phyloP scores from a whole-genome alignment of 1,140 invertebrate species.

The Sinonovacula constricta region DNA sequence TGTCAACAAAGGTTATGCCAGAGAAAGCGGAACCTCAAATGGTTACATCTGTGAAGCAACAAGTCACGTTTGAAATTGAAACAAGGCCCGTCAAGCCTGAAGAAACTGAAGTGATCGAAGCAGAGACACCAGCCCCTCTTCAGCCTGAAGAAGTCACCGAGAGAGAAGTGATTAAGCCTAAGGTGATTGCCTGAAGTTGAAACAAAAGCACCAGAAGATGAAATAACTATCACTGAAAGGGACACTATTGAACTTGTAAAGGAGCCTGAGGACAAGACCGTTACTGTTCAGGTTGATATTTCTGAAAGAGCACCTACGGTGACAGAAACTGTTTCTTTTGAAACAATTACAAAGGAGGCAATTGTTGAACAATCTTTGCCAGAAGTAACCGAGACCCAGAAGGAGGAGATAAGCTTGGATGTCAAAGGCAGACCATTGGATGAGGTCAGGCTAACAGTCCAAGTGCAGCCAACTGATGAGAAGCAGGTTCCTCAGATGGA shows the following conservation, averaged over 20 bases:
- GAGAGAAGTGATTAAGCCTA: slow-evolving; percentile 49
- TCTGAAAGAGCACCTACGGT: slow-evolving; percentile 19
- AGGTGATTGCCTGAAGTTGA: slow-evolving; percentile 51
- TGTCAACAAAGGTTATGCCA: slow-evolving; percentile 39
- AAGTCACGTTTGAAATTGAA: slow-evolving; percentile 42
- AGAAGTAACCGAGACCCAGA: slow-evolving; percentile 60
- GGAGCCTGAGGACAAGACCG: slow-evolving; percentile 56
- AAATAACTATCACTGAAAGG: slow-evolving; percentile 53
- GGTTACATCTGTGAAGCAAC: slow-evolving; percentile 47
- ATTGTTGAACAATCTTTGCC: slow-evolving; percentile 54
- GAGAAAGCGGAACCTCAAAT: slow-evolving; percentile 19
- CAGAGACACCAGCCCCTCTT: slow-evolving; percentile 50
- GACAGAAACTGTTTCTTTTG: slow-evolving; percentile 54
- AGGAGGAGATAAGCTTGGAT: slow-evolving; percentile 66
- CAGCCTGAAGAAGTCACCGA: slow-evolving; percentile 54
- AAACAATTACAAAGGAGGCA: slow-evolving; percentile 41
- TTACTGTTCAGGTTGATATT: slow-evolving; percentile 58
- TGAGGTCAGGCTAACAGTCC: slow-evolving; percentile 65
- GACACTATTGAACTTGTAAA: slow-evolving; percentile 54
- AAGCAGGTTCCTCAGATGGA: slow-evolving; percentile 44
- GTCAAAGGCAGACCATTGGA: slow-evolving; percentile 62
- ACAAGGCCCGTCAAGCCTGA: slow-evolving; percentile 38
- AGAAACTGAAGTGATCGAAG: slow-evolving; percentile 39
- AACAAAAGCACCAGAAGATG: slow-evolving; percentile 59
- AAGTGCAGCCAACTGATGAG: slow-evolving; percentile 54